Evolutionary conservation across 2,797 vertebrate species (phyloP).

Genomic region (Loriculus beryllinus): DNA sequence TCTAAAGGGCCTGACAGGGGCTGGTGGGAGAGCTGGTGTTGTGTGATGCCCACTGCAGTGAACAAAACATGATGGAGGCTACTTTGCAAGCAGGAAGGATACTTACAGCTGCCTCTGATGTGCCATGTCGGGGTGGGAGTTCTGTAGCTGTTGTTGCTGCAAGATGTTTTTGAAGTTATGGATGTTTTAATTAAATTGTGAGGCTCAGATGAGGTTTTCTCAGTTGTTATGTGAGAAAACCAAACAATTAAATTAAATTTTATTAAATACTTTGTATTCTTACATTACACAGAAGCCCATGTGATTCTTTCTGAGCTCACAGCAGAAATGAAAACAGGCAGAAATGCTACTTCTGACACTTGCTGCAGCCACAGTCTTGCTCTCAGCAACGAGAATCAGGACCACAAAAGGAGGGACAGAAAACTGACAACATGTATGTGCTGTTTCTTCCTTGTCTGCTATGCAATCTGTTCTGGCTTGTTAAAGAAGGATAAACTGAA

Average conservation of each 20-base stretch:
- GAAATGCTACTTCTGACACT: not conserved
- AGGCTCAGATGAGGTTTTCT: not conserved
- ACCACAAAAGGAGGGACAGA: not conserved
- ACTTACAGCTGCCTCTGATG: not conserved
- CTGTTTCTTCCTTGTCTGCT: not conserved
- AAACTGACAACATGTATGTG: not conserved
- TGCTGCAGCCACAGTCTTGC: not conserved
- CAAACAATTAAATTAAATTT: not conserved
- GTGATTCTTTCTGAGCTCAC: not conserved
- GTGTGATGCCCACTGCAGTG: not conserved
- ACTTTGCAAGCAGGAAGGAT: not conserved
- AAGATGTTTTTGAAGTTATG: not conserved
- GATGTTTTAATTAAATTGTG: not conserved
- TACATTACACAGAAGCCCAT: not conserved
- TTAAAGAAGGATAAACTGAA: constrained; percentile 28
- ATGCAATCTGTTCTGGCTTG: not conserved
- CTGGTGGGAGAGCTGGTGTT: not conserved
- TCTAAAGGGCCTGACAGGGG: not conserved
- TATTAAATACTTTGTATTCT: not conserved
- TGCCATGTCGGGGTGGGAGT: not conserved
- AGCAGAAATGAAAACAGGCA: not conserved
- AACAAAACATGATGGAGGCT: not conserved
- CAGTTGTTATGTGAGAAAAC: not conserved
- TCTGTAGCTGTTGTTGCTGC: not conserved
- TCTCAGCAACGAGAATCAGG: not conserved